Percentiles rank a stretch among this genome's conserved stretches.
Evolutionary conservation across 2,797 vertebrate genomes (phyloP).

Genomic region (Neopelma chrysocephalum): DNA sequence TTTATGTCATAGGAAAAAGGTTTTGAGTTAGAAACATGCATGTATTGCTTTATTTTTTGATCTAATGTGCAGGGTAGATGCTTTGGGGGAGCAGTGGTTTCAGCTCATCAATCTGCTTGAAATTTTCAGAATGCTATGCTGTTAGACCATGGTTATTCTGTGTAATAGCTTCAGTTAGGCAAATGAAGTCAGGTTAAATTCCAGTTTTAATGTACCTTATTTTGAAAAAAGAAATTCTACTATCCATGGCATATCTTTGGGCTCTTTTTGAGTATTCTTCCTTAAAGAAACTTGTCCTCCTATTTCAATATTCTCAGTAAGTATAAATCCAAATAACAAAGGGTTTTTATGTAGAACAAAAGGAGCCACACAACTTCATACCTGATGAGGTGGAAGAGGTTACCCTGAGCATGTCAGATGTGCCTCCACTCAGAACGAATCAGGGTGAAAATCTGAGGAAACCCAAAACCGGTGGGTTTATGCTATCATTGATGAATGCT

Average conservation of each 20-base stretch:
- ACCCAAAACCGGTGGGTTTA: not conserved
- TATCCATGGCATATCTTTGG: fast-evolving
- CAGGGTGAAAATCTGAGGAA: not conserved
- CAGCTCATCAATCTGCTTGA: not conserved
- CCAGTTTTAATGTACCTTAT: not conserved
- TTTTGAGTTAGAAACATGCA: not conserved
- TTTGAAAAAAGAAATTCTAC: not conserved
- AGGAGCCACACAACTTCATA: not conserved
- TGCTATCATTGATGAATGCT: not conserved
- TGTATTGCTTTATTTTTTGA: not conserved
- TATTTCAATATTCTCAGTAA: not conserved
- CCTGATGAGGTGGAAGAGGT: not conserved
- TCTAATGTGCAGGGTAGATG: not conserved
- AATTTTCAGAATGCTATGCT: not conserved
- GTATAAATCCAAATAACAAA: not conserved
- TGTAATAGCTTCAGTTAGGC: not conserved
- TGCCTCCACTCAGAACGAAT: not conserved
- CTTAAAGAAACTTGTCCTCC: not conserved
- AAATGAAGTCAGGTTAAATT: not conserved
- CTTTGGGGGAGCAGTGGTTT: not conserved
- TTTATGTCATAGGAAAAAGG: not conserved
- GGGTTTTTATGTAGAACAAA: not conserved
- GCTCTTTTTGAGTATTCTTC: not conserved
- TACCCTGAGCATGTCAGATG: not conserved
- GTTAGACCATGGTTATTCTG: not conserved